Evolutionary conservation across 2,888 invertebrate species (phyloP).

Genomic region (Disparrhopalites patrizii): DNA sequence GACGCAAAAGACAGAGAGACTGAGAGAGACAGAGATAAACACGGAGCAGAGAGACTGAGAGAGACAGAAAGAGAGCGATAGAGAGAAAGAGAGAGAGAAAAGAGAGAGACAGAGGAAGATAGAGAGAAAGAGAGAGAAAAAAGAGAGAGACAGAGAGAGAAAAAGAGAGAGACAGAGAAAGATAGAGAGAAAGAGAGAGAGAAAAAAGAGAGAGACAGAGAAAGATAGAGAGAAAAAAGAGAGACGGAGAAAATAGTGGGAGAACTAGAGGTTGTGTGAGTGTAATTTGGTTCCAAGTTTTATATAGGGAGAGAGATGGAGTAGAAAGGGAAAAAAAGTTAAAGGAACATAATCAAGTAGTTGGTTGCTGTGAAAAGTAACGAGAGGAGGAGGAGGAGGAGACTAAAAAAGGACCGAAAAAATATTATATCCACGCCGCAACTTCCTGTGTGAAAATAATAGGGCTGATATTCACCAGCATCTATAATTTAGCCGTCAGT

Average conservation of each 20-base stretch:
- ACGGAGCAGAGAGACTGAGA: neutral
- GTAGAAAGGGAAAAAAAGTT: slow-evolving; percentile 1
- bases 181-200: no score
- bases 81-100: neutral
- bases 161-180: no score
- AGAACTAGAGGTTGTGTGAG: no score
- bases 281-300: no score
- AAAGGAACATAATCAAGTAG: slow-evolving; percentile 14
- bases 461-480: slow-evolving; percentile 46
- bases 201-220: no score
- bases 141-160: no score
- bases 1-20: no score
- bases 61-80: neutral
- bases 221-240: no score
- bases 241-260: no score
- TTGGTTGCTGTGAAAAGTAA: slow-evolving; percentile 13
- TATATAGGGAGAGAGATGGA: neutral
- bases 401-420: slow-evolving; percentile 13
- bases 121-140: no score
- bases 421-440: slow-evolving; percentile 37
- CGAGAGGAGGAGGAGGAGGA: slow-evolving; percentile 18
- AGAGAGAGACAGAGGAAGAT: neutral
- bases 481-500: slow-evolving; percentile 45
- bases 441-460: slow-evolving; percentile 49
- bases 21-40: neutral